Evolutionary conservation across 2,113 vertebrate genomes (phyloP).

Genomic region (Morone chrysops): DNA sequence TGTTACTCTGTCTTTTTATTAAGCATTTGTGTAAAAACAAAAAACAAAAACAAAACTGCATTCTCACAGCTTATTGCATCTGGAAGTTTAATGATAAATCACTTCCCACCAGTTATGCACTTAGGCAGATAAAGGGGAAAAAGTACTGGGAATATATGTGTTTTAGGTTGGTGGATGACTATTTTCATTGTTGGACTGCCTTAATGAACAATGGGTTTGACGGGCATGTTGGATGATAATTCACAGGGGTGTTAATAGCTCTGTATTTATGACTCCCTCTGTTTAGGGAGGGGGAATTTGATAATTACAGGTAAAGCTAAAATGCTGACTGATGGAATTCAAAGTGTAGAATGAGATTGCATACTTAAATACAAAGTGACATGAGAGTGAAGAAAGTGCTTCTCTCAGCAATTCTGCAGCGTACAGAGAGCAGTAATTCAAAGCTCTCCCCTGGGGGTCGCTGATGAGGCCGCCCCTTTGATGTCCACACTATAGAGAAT

Average conservation of each 20-base stretch:
- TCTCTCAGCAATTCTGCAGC: slow-evolving; percentile 37
- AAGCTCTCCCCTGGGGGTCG: slow-evolving; percentile 37
- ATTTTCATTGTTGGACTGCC: neutral
- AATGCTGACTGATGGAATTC: slow-evolving; percentile 45
- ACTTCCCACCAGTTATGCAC: neutral
- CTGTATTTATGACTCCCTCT: neutral
- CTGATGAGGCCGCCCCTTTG: slow-evolving; percentile 41
- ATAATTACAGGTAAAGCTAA: slow-evolving; percentile 20
- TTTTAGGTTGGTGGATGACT: neutral
- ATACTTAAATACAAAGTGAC: slow-evolving; percentile 26
- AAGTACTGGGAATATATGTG: no score
- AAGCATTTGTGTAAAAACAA: neutral
- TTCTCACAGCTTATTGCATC: neutral
- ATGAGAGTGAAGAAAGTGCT: slow-evolving; percentile 50
- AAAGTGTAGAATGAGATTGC: slow-evolving; percentile 27
- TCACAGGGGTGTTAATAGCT: neutral
- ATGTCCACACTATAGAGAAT: slow-evolving; percentile 32
- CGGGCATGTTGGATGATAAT: neutral
- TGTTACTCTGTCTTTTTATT: slow-evolving; percentile 23
- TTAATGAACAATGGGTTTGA: neutral
- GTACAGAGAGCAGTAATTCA: slow-evolving; percentile 40
- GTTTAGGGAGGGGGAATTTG: slow-evolving; percentile 21
- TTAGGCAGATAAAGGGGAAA: neutral
- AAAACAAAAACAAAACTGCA: slow-evolving; percentile 1
- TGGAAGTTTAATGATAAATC: neutral